phyloP scores from a whole-genome alignment of 2,797 vertebrate species.

The Acomys russatus region DNA sequence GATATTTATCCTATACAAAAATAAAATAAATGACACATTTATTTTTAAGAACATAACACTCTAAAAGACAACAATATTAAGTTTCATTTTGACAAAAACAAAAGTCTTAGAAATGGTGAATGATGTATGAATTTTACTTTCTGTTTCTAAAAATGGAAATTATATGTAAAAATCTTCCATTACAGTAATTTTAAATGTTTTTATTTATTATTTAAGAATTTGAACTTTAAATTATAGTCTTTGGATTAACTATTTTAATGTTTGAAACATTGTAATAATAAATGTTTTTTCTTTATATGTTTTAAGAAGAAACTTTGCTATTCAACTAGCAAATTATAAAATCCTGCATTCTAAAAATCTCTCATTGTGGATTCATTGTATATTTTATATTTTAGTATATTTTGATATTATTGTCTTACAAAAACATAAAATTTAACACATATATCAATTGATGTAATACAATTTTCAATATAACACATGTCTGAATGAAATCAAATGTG shows the following conservation, averaged over 20 bases:
- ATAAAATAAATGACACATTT: background rate
- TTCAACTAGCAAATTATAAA: background rate
- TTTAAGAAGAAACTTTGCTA: background rate
- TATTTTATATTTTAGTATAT: background rate
- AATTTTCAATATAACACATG: conserved; percentile 21
- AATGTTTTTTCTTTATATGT: background rate
- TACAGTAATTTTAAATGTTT: conserved; percentile 26
- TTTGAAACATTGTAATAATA: background rate
- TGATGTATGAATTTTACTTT: conserved; percentile 54
- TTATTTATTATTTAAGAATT: background rate
- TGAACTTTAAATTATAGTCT: conserved; percentile 1
- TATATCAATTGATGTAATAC: background rate
- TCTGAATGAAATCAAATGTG: conserved; percentile 46
- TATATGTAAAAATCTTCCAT: background rate
- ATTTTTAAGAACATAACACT: background rate
- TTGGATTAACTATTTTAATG: background rate
- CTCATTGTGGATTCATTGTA: too few relatives aligned
- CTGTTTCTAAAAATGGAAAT: background rate
- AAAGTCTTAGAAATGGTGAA: background rate
- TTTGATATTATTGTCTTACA: background rate
- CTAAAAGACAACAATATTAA: background rate
- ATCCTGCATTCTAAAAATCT: background rate
- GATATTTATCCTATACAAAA: background rate
- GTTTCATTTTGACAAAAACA: background rate
- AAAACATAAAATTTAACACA: background rate